Evolutionary conservation across 2,797 vertebrate species (phyloP).

Genomic region (Acanthiza pusilla): DNA sequence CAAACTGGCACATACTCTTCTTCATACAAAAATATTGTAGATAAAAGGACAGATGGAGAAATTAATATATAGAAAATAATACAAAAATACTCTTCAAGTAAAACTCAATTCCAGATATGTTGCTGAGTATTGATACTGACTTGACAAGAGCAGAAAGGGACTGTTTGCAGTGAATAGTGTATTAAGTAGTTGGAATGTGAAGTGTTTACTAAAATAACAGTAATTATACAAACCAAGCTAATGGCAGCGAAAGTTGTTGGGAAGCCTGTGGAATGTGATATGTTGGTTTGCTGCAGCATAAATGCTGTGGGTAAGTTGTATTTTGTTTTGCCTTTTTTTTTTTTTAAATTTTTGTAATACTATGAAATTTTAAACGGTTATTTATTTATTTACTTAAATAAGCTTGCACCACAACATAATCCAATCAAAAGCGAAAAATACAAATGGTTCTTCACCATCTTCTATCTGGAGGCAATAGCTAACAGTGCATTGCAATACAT

Average conservation of each 20-base stretch:
- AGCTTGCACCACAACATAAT: background rate
- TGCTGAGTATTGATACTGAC: background rate
- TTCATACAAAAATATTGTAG: background rate
- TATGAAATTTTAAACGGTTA: background rate
- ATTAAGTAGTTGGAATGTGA: slow-evolving; percentile 1
- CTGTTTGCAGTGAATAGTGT: background rate
- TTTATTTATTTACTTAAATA: background rate
- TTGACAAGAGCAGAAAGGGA: background rate
- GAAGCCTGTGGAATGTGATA: background rate
- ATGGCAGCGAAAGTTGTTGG: background rate
- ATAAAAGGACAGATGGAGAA: background rate
- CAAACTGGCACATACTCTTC: fast-evolving
- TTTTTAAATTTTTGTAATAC: background rate
- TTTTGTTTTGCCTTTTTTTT: background rate
- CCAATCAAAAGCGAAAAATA: background rate
- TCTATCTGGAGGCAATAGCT: background rate
- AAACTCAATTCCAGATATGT: background rate
- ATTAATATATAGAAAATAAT: background rate
- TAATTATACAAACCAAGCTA: background rate
- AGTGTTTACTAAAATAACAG: slow-evolving; percentile 20
- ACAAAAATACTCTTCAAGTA: background rate
- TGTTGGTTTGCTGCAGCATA: background rate
- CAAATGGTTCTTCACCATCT: background rate
- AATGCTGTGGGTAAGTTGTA: background rate
- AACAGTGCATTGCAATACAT: background rate